Percentiles rank a stretch among this genome's conserved stretches.
phyloP scores from a whole-genome alignment of 2,113 vertebrate genomes.

The Bujurquina vittata region DNA sequence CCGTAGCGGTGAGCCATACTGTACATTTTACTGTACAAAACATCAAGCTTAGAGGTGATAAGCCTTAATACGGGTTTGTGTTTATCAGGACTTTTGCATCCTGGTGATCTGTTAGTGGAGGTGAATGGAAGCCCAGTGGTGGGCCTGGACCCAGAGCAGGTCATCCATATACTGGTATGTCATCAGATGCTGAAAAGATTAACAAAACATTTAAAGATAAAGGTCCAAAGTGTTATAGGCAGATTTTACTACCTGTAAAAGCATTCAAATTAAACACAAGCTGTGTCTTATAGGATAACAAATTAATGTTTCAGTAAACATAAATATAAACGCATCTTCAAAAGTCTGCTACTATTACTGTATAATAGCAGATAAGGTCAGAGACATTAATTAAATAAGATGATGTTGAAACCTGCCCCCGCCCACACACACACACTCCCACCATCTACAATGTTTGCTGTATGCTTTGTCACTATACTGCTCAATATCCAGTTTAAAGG shows the following conservation, averaged over 20 bases:
- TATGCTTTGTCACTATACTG: not conserved
- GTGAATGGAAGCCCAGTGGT: conserved; percentile 90
- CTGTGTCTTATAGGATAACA: not conserved
- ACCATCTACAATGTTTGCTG: not conserved
- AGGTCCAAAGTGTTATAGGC: too few relatives aligned
- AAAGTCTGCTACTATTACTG: too few relatives aligned
- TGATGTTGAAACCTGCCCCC: not conserved
- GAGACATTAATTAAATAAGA: not conserved
- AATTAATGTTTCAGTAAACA: not conserved
- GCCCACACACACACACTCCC: not conserved
- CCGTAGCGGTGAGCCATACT: conserved; percentile 88
- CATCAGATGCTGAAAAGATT: not conserved
- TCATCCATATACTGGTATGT: conserved; percentile 90
- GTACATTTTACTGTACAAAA: not conserved
- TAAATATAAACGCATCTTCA: too few relatives aligned
- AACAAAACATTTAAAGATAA: not conserved
- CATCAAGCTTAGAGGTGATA: not conserved
- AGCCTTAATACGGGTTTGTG: not conserved
- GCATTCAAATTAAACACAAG: not conserved
- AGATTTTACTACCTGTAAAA: too few relatives aligned
- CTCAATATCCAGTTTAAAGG: not conserved
- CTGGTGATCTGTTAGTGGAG: conserved; percentile 91
- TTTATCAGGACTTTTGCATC: conserved; percentile 84
- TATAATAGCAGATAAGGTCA: not conserved
- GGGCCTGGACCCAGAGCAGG: conserved; percentile 89